Evolutionary conservation across 2,113 vertebrate species (phyloP).

Genomic region (Edolisoma coerulescens): DNA sequence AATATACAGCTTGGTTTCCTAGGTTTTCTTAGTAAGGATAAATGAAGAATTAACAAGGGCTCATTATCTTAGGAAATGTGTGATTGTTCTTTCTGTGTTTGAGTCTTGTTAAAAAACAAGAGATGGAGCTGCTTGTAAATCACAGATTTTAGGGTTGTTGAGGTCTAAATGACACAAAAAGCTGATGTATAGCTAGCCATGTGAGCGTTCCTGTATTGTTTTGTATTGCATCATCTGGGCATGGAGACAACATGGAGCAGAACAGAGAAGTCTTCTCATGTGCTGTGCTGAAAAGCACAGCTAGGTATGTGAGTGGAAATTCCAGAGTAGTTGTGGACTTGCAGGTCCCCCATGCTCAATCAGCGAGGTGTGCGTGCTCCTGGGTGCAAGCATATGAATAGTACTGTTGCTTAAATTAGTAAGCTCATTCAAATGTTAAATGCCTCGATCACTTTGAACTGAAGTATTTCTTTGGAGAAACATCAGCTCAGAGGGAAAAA

Average conservation of each 20-base stretch:
- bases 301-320: neutral
- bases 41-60: neutral
- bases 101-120: neutral
- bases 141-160: neutral
- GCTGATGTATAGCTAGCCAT: neutral
- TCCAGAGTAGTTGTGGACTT: neutral
- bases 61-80: neutral
- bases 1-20: neutral
- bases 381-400: neutral
- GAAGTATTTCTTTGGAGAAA: neutral
- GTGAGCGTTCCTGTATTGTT: neutral
- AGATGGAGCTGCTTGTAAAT: neutral
- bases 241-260: neutral
- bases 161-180: neutral
- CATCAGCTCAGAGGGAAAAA: neutral
- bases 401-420: neutral
- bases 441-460: neutral
- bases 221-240: neutral
- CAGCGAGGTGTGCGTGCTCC: neutral
- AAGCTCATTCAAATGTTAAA: neutral
- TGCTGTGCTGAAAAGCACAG: neutral
- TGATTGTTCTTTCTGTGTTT: neutral
- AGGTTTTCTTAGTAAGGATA: neutral
- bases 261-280: neutral
- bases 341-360: rapidly evolving